These are phyloP conservation scores for Meteorus sp. DNA, from an alignment of 1,140 invertebrate genomes.

Conservation along the genomic window DNA sequence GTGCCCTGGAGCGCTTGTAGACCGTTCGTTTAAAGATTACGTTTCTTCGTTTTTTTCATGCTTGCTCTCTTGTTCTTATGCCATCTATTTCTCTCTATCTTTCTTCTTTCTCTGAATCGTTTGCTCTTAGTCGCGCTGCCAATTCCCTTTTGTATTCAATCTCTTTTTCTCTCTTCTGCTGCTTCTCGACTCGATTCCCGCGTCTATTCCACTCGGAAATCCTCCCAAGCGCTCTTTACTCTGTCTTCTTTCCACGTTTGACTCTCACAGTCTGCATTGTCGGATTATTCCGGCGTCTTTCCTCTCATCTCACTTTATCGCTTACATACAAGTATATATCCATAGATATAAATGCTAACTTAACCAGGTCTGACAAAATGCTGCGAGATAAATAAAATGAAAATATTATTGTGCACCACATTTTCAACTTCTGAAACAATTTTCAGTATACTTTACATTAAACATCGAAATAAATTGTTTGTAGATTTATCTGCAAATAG, in stretches of 20 bases:
- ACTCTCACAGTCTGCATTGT: conserved; percentile 11
- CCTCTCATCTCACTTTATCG: too few relatives aligned
- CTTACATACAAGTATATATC: too few relatives aligned
- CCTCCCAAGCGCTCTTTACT: background rate
- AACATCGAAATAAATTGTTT: too few relatives aligned
- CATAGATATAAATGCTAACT: too few relatives aligned
- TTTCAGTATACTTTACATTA: too few relatives aligned
- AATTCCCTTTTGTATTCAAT: background rate
- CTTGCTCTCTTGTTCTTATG: conserved; percentile 6
- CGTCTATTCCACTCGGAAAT: conserved; percentile 15
- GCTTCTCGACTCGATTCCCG: background rate
- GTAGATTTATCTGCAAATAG: too few relatives aligned
- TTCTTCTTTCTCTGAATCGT: conserved; percentile 19
- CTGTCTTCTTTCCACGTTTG: background rate
- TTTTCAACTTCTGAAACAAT: too few relatives aligned
- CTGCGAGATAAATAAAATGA: too few relatives aligned
- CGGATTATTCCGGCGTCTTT: conserved; percentile 1
- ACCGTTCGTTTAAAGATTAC: conserved; percentile 13
- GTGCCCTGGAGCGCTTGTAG: conserved; percentile 3
- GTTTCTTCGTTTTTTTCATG: conserved; percentile 22
- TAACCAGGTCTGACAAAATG: too few relatives aligned
- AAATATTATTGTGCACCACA: too few relatives aligned
- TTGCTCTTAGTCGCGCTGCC: background rate
- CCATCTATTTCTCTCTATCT: background rate
- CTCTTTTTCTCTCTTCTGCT: conserved; percentile 11